Evolutionary conservation across 2,113 vertebrate genomes (phyloP).

Genomic region (Siphamia tubifer): DNA sequence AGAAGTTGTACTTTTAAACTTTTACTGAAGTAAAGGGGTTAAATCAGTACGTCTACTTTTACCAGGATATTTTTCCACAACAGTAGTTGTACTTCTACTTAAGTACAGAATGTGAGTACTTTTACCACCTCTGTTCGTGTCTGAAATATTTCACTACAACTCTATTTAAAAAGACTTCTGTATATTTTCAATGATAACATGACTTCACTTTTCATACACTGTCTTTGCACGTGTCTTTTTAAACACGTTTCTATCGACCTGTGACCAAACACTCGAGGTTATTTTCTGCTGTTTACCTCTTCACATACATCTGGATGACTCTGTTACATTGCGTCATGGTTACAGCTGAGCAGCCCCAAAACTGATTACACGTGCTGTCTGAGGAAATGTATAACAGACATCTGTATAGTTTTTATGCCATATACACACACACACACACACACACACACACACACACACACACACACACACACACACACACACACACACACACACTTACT

Average conservation of each 20-base stretch:
- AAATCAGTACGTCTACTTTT: too few relatives aligned
- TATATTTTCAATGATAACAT: background rate
- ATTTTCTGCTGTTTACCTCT: slow-evolving; percentile 13
- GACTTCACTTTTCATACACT: background rate
- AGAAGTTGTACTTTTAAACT: too few relatives aligned
- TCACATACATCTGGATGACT: slow-evolving; percentile 25
- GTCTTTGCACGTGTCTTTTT: background rate
- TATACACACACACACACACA: too few relatives aligned
- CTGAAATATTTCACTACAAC: too few relatives aligned
- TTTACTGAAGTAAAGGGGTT: too few relatives aligned
- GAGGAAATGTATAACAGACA: slow-evolving; percentile 37
- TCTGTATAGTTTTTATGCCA: slow-evolving; percentile 44
- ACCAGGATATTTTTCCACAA: too few relatives aligned
- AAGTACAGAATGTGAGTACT: too few relatives aligned
- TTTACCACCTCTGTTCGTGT: too few relatives aligned
- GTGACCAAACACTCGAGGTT: background rate
- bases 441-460: too few relatives aligned
- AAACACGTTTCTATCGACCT: background rate
- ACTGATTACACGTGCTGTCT: slow-evolving; percentile 48
- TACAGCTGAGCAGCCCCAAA: slow-evolving; percentile 60
- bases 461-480: too few relatives aligned
- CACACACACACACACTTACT: slow-evolving; percentile 42
- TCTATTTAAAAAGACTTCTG: background rate
- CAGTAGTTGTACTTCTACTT: too few relatives aligned
- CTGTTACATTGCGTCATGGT: slow-evolving; percentile 28